Evolutionary conservation across 2,113 vertebrate genomes (phyloP).

Genomic region (Sinocyclocheilus maitianheensis): DNA sequence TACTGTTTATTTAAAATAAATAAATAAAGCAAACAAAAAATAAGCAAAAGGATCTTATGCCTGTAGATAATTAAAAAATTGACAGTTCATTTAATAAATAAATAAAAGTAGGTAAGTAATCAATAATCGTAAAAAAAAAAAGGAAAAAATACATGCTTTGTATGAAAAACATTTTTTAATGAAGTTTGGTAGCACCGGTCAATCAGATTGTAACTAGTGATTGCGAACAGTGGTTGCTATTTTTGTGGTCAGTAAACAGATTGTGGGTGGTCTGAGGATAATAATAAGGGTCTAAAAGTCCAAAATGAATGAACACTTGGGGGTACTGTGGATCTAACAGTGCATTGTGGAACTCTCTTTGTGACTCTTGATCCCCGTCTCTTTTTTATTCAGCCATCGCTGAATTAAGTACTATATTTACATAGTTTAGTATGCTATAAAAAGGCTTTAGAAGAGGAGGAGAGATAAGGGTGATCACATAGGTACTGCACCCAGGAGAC

Average conservation of each 20-base stretch:
- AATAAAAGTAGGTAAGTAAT: too few species aligned
- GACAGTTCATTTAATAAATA: too few species aligned
- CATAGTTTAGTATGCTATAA: neutral
- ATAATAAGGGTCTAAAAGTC: neutral
- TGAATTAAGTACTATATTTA: constrained; percentile 7
- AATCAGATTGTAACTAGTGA: neutral
- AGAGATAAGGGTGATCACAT: neutral
- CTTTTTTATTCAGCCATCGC: neutral
- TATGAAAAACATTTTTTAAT: too few species aligned
- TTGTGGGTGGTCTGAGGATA: neutral
- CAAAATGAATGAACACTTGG: constrained; percentile 29
- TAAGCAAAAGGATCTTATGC: neutral
- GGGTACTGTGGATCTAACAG: constrained; percentile 41
- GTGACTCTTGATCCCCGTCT: neutral
- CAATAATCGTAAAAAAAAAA: too few species aligned
- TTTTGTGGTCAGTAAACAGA: neutral
- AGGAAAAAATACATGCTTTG: neutral
- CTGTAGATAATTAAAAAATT: too few species aligned
- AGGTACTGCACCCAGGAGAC: neutral
- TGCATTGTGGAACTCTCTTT: neutral
- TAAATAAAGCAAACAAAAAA: too few species aligned
- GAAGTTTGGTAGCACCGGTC: neutral
- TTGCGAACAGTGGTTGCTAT: neutral
- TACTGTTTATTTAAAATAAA: too few species aligned
- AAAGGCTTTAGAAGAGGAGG: neutral